phyloP scores from a whole-genome alignment of 37 sponge, comb jelly and placozoan species.

The Beroe ovata region DNA sequence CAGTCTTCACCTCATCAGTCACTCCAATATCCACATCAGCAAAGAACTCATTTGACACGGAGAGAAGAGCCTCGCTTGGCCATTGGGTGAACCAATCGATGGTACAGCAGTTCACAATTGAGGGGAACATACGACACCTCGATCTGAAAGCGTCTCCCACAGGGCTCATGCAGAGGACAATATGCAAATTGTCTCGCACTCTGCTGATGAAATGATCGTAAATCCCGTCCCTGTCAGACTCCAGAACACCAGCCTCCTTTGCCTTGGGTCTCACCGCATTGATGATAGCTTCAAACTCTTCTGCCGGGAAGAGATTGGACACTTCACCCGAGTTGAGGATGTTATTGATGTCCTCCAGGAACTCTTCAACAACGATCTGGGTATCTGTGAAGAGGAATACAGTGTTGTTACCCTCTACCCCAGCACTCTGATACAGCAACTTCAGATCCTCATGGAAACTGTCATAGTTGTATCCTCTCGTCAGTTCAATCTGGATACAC shows the following conservation, averaged over 20 bases:
- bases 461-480: slow-evolving; percentile 91
- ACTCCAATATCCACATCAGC: slow-evolving; percentile 87
- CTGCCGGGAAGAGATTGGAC: slow-evolving; percentile 90
- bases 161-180: slow-evolving; percentile 99
- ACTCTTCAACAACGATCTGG: slow-evolving; percentile 97
- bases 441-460: slow-evolving; percentile 95
- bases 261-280: slow-evolving; percentile 79
- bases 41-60: slow-evolving; percentile 93
- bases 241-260: slow-evolving; percentile 72
- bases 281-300: slow-evolving; percentile 93
- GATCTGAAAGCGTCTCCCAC: slow-evolving; percentile 96
- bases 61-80: slow-evolving; percentile 96
- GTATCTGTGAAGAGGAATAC: slow-evolving; percentile 99
- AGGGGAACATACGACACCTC: slow-evolving; percentile 96
- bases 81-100: slow-evolving; percentile 99
- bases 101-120: slow-evolving; percentile 99
- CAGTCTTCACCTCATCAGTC: slow-evolving; percentile 81
- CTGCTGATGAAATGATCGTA: slow-evolving; percentile 88
- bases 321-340: slow-evolving; percentile 98
- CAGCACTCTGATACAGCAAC: slow-evolving; percentile 83
- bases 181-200: slow-evolving; percentile 91
- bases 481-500: slow-evolving; percentile 98
- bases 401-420: slow-evolving; percentile 83
- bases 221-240: slow-evolving; percentile 84
- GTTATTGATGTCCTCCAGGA: slow-evolving; percentile 98